A percentile compares a stretch with the other conserved stretches of the same genome.
phyloP scores from a whole-genome alignment of 2,797 vertebrate genomes.

The Sebastes variabilis region DNA sequence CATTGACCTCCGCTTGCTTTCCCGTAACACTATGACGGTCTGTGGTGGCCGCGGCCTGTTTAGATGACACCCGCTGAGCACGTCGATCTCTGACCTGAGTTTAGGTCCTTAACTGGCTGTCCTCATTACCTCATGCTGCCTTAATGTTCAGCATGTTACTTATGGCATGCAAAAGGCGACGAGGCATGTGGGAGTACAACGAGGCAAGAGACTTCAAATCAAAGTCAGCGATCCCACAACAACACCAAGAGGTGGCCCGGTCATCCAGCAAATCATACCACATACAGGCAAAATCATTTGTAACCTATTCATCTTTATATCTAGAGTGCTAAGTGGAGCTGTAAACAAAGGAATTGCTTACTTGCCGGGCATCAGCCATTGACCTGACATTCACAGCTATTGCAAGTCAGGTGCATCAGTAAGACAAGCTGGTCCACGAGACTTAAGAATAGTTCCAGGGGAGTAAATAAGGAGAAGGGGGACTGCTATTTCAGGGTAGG shows the following conservation, averaged over 20 bases:
- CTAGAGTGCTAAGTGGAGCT: neutral
- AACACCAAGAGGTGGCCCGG: neutral
- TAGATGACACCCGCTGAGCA: conserved; percentile 73
- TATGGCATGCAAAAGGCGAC: conserved; percentile 38
- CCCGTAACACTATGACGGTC: conserved; percentile 65
- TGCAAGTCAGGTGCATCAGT: conserved; percentile 46
- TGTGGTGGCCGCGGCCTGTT: conserved; percentile 57
- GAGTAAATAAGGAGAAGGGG: conserved; percentile 36
- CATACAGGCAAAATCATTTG: neutral
- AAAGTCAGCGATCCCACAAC: neutral
- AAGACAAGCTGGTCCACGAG: conserved; percentile 16
- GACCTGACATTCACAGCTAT: conserved; percentile 15
- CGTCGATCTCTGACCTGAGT: conserved; percentile 71
- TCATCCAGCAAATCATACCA: neutral
- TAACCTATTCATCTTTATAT: neutral
- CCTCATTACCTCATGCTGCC: conserved; percentile 83
- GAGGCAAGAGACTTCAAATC: neutral
- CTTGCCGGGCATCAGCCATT: neutral
- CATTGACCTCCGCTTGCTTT: conserved; percentile 59
- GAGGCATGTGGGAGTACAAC: conserved; percentile 27
- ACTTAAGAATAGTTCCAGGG: conserved; percentile 43
- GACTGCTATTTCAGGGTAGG: conserved; percentile 42
- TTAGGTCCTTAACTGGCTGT: conserved; percentile 61
- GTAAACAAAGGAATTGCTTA: neutral
- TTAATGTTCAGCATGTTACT: conserved; percentile 72